Evolutionary conservation across 2,113 vertebrate genomes (phyloP).

Genomic region (Danionella cerebrum): DNA sequence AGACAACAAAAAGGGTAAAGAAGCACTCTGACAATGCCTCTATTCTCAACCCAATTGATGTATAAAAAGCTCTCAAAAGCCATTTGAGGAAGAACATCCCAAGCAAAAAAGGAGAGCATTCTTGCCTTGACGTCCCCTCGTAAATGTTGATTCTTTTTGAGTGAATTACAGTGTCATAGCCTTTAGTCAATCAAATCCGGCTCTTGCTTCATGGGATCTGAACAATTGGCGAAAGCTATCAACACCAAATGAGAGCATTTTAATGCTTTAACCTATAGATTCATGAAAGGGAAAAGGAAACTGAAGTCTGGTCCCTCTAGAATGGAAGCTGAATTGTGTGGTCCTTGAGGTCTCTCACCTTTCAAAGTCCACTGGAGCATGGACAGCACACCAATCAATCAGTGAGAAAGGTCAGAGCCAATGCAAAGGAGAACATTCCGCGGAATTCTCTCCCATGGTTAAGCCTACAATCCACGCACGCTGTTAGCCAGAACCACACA

Average conservation of each 20-base stretch:
- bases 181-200: conserved; percentile 23
- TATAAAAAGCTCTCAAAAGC: conserved; percentile 35
- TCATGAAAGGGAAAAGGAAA: conserved; percentile 7
- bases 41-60: conserved; percentile 34
- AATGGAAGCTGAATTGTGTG: neutral
- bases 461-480: conserved; percentile 15
- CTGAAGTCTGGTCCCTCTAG: neutral
- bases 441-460: conserved; percentile 24
- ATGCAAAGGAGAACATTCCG: conserved; percentile 22
- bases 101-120: conserved; percentile 30
- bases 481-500: neutral
- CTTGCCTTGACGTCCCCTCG: conserved; percentile 20
- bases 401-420: conserved; percentile 19
- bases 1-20: conserved; percentile 25
- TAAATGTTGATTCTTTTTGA: conserved; percentile 42
- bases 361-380: conserved; percentile 21
- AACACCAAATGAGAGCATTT: conserved; percentile 11
- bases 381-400: conserved; percentile 32
- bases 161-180: conserved; percentile 10
- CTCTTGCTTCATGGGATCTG: conserved; percentile 15
- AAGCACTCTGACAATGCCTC: conserved; percentile 21
- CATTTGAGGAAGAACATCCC: conserved; percentile 28
- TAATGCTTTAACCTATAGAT: conserved; percentile 10
- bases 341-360: conserved; percentile 9
- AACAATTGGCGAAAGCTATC: conserved; percentile 39